phyloP scores from a whole-genome alignment of 2,797 vertebrate genomes.

The Acipenser ruthenus region DNA sequence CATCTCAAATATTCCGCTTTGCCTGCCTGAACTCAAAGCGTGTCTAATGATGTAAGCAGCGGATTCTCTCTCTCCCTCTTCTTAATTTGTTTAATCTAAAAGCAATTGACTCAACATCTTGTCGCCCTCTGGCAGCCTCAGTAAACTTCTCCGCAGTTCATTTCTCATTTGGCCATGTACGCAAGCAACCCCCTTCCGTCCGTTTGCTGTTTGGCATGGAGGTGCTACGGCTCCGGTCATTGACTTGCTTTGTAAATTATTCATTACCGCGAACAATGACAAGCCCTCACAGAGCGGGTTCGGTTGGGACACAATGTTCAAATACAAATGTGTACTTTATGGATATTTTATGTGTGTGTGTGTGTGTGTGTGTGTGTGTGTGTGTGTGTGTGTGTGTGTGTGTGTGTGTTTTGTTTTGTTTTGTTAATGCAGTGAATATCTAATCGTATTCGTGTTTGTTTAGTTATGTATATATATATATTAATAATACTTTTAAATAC shows the following conservation, averaged over 20 bases:
- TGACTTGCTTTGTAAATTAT: constrained; percentile 14
- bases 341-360: too few relatives aligned
- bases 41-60: constrained; percentile 58
- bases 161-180: constrained; percentile 53
- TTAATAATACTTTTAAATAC: too few relatives aligned
- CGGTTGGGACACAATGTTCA: too few relatives aligned
- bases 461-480: too few relatives aligned
- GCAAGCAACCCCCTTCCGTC: background rate
- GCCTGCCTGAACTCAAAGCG: constrained; percentile 46
- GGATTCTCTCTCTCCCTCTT: constrained; percentile 51
- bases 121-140: constrained; percentile 60
- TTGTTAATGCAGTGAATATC: too few relatives aligned
- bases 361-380: too few relatives aligned
- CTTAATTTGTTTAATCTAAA: constrained; percentile 65
- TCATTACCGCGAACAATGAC: constrained; percentile 6
- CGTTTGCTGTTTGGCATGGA: background rate
- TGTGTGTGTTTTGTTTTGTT: too few relatives aligned
- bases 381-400: too few relatives aligned
- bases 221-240: constrained; percentile 7
- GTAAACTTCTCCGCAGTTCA: constrained; percentile 54
- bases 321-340: too few relatives aligned
- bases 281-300: background rate
- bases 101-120: constrained; percentile 57
- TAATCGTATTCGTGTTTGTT: too few relatives aligned
- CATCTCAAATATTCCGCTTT: constrained; percentile 51